Evolutionary conservation across 37 sponge, comb jelly and placozoan genomes (phyloP), one percentile per base, ranked within the genome.

Genomic region (Axinella damicornis): DNA sequence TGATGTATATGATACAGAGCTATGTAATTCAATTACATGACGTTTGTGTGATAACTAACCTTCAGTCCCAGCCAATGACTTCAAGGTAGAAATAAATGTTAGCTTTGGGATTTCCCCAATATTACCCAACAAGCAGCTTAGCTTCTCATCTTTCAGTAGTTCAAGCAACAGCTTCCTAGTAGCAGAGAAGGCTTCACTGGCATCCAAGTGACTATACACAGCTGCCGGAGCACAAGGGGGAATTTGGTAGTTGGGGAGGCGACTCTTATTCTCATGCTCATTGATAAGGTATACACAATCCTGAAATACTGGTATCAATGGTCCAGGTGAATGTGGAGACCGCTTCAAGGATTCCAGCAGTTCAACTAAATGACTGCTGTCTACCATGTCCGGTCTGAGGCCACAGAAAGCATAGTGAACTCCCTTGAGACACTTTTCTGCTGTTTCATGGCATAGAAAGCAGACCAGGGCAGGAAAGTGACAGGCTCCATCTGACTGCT

Each of bases 391-490:
- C 14, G 24, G 39, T 9, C 55, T 67, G 1, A 80, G 58, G 27
- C 89, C 89, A 74, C 78, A 77, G 25, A 68, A 81, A 19, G 88
- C 86, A 85, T 81, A 85, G 36, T 81, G 71, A 2, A 85, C 38
- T 34, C 85, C 93, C 31, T 89, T 93, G 32, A 93, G 56, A 63
- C 85, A 79, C 71, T 93, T 93, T 46, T 93, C 93, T 1, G 81
- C 86, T 22, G 56, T 68, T 19, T 93, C 93, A 75, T 93, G 93
- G 28, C 78, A 75, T 0, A 93, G 82, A 39, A 93, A 93, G 75
- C 93, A 93, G 22, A 93, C 77, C 0, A 83, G 82, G 17, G 89
- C 89, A 40, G 91, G 91, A 66, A 86, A 91, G 6, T 76, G 46
- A 46, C 1, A 12, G 32, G 38, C 46, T 14, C 60, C 24, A n/a